Evolutionary conservation across 2,888 invertebrate genomes (phyloP), one percentile per base, ranked within the genome.

Genomic region (Cephus pulcher): DNA sequence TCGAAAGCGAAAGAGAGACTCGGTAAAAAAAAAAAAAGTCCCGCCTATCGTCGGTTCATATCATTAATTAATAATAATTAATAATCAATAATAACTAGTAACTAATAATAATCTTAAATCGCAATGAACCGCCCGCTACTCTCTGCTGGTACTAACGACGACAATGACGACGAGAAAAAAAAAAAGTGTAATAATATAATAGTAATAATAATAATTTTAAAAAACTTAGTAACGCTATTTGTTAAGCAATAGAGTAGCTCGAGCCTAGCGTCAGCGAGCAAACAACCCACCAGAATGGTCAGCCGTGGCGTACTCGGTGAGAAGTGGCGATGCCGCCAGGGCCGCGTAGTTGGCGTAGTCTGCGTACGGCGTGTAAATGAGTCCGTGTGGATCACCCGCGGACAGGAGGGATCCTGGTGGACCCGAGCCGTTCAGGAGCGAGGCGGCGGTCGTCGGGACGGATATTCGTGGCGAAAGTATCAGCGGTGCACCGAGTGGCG

Each of bases 271-370:
- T 95, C 95, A 96, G 94, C 95, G 95, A 93, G 95, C 95, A 94
- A 96, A 96, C 93, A 96, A 96, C 98, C 97, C 97, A 98, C 98
- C 98, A 95, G 97, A 96, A 95, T 97, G 97, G 94, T 97, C 97
- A 91, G 97, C 96, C 85, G 94, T 93, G 87, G 96, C 95, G 94
- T 97, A 97, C 92, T 97, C 96, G 87, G 96, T 95, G 92, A 96
- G 95, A 87, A 97, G 94, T 84, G 97, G 97, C 88, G 96, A 96
- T 79, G 95, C 95, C 80, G 94, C 94, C 88, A 97, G 93, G 81
- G 97, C 97, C 32, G 97, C 97, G 93, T 98, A 98, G 93, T 97
- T 97, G 91, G 96, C 96, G 93, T 97, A 98, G 91, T 98, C 97
- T 78, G 95, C 95, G 91, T 97, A 98, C 71, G 96, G 96, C 32